Percentiles rank a stretch among this genome's conserved stretches.
These are phyloP conservation scores for Cyprinodon brontotheroides DNA, from an alignment of 2,113 vertebrate genomes.

Conservation along the genomic window DNA sequence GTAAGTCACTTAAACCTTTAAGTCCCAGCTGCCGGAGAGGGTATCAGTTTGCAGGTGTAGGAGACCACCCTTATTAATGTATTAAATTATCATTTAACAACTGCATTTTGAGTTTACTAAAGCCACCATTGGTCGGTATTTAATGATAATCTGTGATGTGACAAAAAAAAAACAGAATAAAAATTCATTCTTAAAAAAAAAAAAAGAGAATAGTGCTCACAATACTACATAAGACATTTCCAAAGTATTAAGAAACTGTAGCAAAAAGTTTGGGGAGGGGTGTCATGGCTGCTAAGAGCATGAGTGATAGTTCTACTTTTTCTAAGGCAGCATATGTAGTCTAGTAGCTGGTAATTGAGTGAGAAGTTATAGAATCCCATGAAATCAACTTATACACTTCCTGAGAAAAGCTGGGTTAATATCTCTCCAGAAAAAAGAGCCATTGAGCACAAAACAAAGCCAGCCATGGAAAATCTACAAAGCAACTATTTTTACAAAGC, in stretches of 20 bases:
- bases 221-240: background rate
- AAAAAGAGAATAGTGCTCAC: background rate
- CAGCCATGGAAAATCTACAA: slow-evolving; percentile 2
- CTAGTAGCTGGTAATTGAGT: slow-evolving; percentile 8
- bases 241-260: too few species aligned
- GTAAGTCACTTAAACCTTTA: background rate
- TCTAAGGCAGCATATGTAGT: slow-evolving; percentile 1
- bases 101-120: background rate
- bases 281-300: too few species aligned
- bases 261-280: too few species aligned
- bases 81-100: background rate
- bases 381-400: slow-evolving; percentile 28
- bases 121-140: background rate
- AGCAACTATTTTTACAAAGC: background rate
- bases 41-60: background rate
- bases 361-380: slow-evolving; percentile 12
- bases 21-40: background rate
- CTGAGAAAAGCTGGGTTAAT: slow-evolving; percentile 18
- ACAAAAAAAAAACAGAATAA: background rate
- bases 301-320: background rate
- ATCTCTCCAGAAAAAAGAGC: slow-evolving; percentile 9
- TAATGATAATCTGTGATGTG: background rate
- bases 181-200: background rate
- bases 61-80: background rate
- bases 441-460: background rate